Evolutionary conservation across 2,797 vertebrate species (phyloP).

Genomic region (Eupleurogrammus muticus): DNA sequence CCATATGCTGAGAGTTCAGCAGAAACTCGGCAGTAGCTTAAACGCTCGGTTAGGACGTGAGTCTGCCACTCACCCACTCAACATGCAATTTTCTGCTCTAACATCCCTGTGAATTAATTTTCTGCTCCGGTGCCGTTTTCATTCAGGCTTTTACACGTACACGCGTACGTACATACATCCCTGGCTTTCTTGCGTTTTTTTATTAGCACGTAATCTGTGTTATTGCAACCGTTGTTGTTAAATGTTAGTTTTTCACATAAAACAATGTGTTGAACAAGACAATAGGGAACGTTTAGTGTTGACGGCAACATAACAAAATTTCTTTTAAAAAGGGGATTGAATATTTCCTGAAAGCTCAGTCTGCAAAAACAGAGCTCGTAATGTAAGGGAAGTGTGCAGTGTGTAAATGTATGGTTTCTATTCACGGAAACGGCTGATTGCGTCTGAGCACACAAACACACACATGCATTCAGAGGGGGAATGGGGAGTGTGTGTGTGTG

Average conservation of each 20-base stretch:
- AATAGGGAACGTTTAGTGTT: not conserved
- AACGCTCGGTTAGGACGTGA: not conserved
- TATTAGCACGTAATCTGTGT: slow-evolving; percentile 12
- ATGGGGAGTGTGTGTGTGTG: slow-evolving; percentile 12
- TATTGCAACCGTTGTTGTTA: not conserved
- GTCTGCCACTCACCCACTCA: slow-evolving; percentile 18
- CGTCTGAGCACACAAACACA: slow-evolving; percentile 27
- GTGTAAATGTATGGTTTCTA: not conserved
- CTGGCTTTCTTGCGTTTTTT: not conserved
- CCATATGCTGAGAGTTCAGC: not conserved
- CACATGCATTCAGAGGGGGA: no score
- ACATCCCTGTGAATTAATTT: slow-evolving; percentile 43
- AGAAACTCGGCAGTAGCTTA: not conserved
- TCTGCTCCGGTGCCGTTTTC: slow-evolving; percentile 36
- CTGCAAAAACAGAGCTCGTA: not conserved
- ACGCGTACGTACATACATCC: slow-evolving; percentile 16
- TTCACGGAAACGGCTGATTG: not conserved
- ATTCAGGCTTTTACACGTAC: slow-evolving; percentile 26
- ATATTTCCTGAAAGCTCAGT: not conserved
- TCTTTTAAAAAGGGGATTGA: not conserved
- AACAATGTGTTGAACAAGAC: no score
- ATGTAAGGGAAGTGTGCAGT: not conserved
- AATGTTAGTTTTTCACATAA: not conserved
- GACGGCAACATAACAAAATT: not conserved
- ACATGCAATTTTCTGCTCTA: not conserved